Base-by-base conservation (phyloP, 1,140 invertebrate species). In the Pogonognathellus flavescens region DNA sequence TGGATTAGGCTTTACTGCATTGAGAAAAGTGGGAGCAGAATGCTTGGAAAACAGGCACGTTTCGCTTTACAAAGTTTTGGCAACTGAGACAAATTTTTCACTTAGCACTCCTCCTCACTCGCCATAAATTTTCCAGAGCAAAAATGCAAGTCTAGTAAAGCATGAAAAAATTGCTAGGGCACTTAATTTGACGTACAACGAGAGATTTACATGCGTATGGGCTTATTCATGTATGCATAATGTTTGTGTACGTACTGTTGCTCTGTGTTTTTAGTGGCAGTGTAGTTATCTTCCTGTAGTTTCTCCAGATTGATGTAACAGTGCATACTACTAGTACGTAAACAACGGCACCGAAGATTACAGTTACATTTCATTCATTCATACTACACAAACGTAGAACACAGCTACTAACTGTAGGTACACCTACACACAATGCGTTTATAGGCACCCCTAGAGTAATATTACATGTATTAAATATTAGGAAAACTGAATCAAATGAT, bases 61-160 rank as follows among this genome's bases (percentile, higher is more conserved):
- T 76, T 76, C 70, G 11, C 41, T n/a, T 49, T 76, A 49, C 70
- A 76, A 76, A 76, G 22, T 76, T 76, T 76, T 76, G 70, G 70
- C 70, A 76, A 76, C 31, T 82, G 52, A 82, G 80, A 82, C 80
- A 82, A 82, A 82, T 82, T 82, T 82, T 59, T 82, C 80, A 82
- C 80, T 82, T 82, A 82, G 80, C 80, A 82, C 50, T 82, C 55
- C 52, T 82, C 80, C 22, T 50, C 41, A 76, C 31, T 76, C 14
- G 41, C 70, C 70, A 76, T 76, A 76, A 76, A 76, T 76, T 76
- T 76, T 76, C 41, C 70, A n/a, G 25, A 31, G 70, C 31, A 76
- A 66, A 76, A 76, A 76, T 76, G 25, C 70, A 76, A 76, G 70
- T 50, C 70, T 49, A 49, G 70, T 50, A 76, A 76, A 76, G n/a